Percentiles rank a stretch among this genome's conserved stretches.
These are phyloP conservation scores for Bombyx mandarina DNA, from an alignment of 1,140 invertebrate genomes.

Conservation along the genomic window DNA sequence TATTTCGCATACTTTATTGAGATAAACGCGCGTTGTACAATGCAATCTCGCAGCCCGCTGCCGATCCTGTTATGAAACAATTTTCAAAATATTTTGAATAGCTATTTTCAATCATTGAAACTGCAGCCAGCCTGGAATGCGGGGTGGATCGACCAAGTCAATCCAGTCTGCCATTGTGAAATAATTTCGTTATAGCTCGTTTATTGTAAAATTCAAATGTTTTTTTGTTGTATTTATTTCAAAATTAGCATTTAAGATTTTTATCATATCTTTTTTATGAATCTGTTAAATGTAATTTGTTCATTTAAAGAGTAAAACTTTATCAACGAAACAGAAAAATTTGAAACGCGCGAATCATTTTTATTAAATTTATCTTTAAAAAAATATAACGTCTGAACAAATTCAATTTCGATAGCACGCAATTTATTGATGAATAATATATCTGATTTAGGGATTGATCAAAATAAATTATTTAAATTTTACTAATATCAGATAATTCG, in stretches of 20 bases:
- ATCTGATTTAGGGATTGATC: slow-evolving; percentile 31
- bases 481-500: slow-evolving; percentile 67
- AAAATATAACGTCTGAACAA: neutral
- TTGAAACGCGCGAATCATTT: no score
- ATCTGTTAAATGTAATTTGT: no score
- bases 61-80: slow-evolving; percentile 60
- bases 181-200: slow-evolving; percentile 8
- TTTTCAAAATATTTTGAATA: slow-evolving; percentile 71
- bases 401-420: slow-evolving; percentile 33
- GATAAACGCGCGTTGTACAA: slow-evolving; percentile 34
- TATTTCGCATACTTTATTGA: slow-evolving; percentile 45
- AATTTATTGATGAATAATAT: slow-evolving; percentile 47
- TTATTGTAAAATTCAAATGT: no score
- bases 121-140: slow-evolving; percentile 55
- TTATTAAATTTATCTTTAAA: no score
- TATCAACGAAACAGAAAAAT: no score
- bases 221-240: no score
- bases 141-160: slow-evolving; percentile 34
- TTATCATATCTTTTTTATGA: no score
- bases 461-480: slow-evolving; percentile 68
- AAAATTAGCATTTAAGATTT: no score
- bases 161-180: slow-evolving; percentile 25
- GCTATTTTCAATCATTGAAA: slow-evolving; percentile 68
- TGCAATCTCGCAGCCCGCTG: slow-evolving; percentile 36
- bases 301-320: no score